phyloP scores from a whole-genome alignment of 2,113 vertebrate genomes.

The Chionomys nivalis region DNA sequence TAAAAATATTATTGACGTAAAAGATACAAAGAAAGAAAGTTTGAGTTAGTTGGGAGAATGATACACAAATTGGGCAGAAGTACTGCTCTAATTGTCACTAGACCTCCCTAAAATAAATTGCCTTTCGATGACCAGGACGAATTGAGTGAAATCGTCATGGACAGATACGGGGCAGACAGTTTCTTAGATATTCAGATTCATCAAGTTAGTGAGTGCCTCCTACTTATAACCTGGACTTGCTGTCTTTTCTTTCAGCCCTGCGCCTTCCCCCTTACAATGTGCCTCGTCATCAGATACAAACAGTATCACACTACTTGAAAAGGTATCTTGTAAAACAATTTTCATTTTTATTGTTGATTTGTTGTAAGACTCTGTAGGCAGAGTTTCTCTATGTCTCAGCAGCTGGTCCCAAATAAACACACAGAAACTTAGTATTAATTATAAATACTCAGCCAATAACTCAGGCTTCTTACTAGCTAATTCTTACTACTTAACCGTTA shows the following conservation, averaged over 20 bases:
- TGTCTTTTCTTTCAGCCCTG: slow-evolving; percentile 44
- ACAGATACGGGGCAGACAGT: slow-evolving; percentile 99
- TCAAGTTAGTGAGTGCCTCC: slow-evolving; percentile 6
- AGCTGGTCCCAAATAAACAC: background rate
- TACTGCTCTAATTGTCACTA: slow-evolving; percentile 90
- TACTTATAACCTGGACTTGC: slow-evolving; percentile 7
- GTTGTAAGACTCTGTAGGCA: background rate
- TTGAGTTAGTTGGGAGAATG: slow-evolving; percentile 89
- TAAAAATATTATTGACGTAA: background rate
- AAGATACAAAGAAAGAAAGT: background rate
- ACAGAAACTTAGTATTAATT: too few species aligned
- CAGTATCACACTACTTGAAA: slow-evolving; percentile 50
- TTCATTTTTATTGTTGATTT: background rate
- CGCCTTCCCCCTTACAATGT: background rate
- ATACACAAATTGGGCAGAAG: slow-evolving; percentile 92
- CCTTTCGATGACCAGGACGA: slow-evolving; percentile 98
- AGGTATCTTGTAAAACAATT: slow-evolving; percentile 75
- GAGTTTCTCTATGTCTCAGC: background rate
- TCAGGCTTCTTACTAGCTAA: background rate
- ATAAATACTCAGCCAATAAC: background rate
- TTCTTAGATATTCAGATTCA: background rate
- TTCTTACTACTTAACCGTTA: background rate
- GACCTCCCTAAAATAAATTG: slow-evolving; percentile 93
- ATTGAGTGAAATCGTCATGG: slow-evolving; percentile 98
- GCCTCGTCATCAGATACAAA: slow-evolving; percentile 47